phyloP scores from a whole-genome alignment of 2,113 vertebrate genomes.

The Saimiri boliviensis region DNA sequence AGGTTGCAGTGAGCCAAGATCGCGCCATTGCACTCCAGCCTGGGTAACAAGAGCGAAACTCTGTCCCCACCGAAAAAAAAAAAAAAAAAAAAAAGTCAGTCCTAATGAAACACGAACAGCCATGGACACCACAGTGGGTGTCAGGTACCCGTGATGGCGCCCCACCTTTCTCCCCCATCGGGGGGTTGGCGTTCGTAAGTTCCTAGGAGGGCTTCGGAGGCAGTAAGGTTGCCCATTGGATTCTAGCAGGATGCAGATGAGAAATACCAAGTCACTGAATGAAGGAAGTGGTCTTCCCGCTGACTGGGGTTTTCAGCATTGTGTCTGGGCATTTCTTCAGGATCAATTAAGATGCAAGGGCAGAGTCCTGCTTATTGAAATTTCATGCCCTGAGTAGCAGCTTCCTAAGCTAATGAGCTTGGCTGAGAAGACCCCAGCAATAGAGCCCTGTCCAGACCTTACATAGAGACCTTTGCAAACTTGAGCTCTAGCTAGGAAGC shows the following conservation, averaged over 20 bases:
- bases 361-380: neutral
- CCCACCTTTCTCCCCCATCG: neutral
- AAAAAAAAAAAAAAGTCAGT: neutral
- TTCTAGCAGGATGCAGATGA: neutral
- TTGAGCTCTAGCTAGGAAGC: neutral
- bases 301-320: neutral
- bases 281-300: neutral
- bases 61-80: too few relatives aligned
- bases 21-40: too few relatives aligned
- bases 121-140: neutral
- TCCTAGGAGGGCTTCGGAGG: neutral
- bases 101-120: constrained; percentile 35
- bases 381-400: neutral
- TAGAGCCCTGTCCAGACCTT: neutral
- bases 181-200: neutral
- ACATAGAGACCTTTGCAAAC: too few relatives aligned
- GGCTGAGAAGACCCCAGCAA: neutral
- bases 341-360: neutral
- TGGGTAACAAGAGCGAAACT: too few relatives aligned
- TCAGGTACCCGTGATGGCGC: neutral
- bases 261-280: neutral
- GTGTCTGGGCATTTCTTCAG: constrained; percentile 17
- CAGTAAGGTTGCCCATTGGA: neutral
- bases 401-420: neutral
- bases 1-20: too few relatives aligned